Evolutionary conservation across 2,113 vertebrate species (phyloP), one percentile per base, ranked within the genome.

Genomic region (Eolophus roseicapilla): DNA sequence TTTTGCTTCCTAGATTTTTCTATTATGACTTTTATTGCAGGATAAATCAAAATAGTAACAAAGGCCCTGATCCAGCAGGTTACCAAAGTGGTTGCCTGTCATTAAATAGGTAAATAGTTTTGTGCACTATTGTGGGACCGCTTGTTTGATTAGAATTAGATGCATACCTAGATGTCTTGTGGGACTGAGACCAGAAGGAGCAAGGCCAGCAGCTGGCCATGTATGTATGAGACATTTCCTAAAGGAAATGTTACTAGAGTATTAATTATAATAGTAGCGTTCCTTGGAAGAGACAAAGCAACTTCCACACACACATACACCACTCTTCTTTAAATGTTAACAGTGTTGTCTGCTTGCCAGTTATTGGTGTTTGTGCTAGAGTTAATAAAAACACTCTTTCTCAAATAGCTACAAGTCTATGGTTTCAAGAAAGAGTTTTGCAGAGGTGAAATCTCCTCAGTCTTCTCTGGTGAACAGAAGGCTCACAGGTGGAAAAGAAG

Each of bases 221-320:
- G 77, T 68, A 55, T 41, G 49, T 60, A 65, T 73, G 81, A 79
- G 80, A 85, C 49, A 23, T 87, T 96, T 95, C 81, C 80, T 95
- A 37, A 83, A 95, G 95, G 88, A 95, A 96, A 86, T 87, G 91
- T 79, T 93, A 41, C 77, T 64, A 6, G 35, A 74, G 17, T 39
- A 49, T 78, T 94, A 60, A 88, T 85, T 84, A 15, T 31, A 92
- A 90, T 73, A 41, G n/a, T 43, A 59, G 10, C 0, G 0, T 15
- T 91, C 49, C 65, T 90, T 94, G 64, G 37, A 80, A 85, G 63
- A 71, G 95, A 76, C 65, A 94, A 94, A 91, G 46, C n/a, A 63
- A 31, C 55, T 59, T 59, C 33, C 20, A 33, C 55, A 9, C 20
- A 15, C 33, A 23, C 55, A n/a, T 23, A 14, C 55, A 59, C 33